phyloP scores from a whole-genome alignment of 2,888 invertebrate species.

The Lingula anatina region DNA sequence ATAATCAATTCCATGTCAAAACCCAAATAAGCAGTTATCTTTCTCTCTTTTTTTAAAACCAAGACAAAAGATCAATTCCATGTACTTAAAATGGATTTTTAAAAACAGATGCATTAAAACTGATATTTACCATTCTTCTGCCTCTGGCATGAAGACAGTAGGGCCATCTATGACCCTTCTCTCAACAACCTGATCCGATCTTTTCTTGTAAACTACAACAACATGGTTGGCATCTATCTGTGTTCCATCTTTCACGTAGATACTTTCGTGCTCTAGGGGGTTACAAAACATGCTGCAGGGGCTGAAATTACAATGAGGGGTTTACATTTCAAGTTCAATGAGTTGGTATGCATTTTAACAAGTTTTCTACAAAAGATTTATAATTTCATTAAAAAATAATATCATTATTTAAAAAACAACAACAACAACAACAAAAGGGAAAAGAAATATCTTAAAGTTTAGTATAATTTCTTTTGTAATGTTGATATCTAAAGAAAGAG shows the following conservation, averaged over 20 bases:
- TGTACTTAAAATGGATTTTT: too few species aligned
- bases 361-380: too few species aligned
- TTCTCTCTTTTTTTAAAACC: too few species aligned
- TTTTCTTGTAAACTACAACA: conserved; percentile 38
- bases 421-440: not conserved
- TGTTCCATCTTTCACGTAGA: conserved; percentile 22
- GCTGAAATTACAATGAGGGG: conserved; percentile 24
- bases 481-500: too few species aligned
- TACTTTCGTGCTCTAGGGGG: conserved; percentile 25
- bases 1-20: too few species aligned
- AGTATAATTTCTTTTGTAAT: too few species aligned
- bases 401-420: not conserved
- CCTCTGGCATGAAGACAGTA: conserved; percentile 39
- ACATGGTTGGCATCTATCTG: conserved; percentile 42
- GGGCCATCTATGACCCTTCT: conserved; percentile 44
- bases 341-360: too few species aligned
- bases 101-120: too few species aligned
- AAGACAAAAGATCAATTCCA: too few species aligned
- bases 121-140: conserved; percentile 39
- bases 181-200: conserved; percentile 31
- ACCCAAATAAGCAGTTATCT: too few species aligned
- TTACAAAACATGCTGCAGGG: conserved; percentile 39
- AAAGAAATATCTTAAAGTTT: not conserved
- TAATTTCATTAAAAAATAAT: too few species aligned
- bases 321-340: too few species aligned